Base-by-base conservation (phyloP, 2,797 vertebrate species). In the Acipenser transmontanus region DNA sequence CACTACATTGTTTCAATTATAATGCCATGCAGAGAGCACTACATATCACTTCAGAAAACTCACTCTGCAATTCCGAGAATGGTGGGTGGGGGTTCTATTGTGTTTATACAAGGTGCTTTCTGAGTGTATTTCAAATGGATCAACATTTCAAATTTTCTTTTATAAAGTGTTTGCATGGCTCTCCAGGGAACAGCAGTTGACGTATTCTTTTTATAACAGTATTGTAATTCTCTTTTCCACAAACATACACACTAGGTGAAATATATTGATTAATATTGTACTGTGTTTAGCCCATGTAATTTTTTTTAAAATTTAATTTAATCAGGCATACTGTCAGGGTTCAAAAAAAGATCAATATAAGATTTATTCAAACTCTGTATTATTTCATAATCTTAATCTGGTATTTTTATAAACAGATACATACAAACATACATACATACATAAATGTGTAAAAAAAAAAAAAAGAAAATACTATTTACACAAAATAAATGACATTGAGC, bases 1-100 rank as follows among this genome's bases (percentile, higher is more conserved):
- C 71, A 77, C 71, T 83, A 85, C 85, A 86, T 71, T 76, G 76
- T 85, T 92, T 91, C 87, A 83, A 86, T 90, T 87, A 88, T 72
- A 84, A 78, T 61, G 71, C 68, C 81, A 82, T 48, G 75, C 72
- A 70, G 84, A 78, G 82, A 81, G 73, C 73, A 79, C 74, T 77
- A 70, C 78, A 70, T 69, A 74, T 77, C 75, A 69, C 72, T 79
- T 75, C 70, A 71, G 68, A 82, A 83, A 85, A 80, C 75, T 73
- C 68, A 70, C 71, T 69, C 69, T 65, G 72, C 78, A 73, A 74
- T 73, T 74, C 80, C 66, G 65, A 76, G 81, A 77, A 80, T 83
- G 72, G 64, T 68, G 48, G 66, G 74, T 34, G 73, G 73, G 20
- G 20, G 20, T 34, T 34, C 20, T 34, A 34, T 34, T 34, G 20